Evolutionary conservation across 2,888 invertebrate genomes (phyloP).

Genomic region (Spilosoma lubricipeda): DNA sequence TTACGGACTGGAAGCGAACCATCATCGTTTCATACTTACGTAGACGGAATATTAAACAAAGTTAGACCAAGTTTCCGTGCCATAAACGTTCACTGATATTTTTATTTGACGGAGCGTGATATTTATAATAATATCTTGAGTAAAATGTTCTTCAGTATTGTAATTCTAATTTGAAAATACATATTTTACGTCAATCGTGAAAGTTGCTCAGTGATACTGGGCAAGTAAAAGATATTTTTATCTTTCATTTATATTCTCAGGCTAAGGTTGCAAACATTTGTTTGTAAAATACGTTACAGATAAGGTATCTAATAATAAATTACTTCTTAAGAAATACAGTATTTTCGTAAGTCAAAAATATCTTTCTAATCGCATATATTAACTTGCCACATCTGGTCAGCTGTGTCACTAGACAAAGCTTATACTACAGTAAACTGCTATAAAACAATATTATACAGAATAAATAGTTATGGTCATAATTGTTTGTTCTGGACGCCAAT

Average conservation of each 20-base stretch:
- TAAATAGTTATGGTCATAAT: no score
- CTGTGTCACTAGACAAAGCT: no score
- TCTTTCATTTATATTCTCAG: neutral
- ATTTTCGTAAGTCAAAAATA: no score
- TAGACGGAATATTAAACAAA: conserved; percentile 59
- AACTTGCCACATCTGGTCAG: no score
- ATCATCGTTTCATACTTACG: conserved; percentile 62
- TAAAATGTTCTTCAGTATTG: conserved; percentile 14
- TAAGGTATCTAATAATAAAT: neutral
- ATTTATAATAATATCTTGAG: conserved; percentile 21
- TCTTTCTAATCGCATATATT: neutral
- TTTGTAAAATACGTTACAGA: neutral
- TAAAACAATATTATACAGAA: no score
- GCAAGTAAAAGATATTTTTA: neutral
- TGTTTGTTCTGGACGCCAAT: no score
- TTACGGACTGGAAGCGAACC: conserved; percentile 53
- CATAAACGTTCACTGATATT: conserved; percentile 23
- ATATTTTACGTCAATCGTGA: conserved; percentile 2
- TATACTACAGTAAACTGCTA: no score
- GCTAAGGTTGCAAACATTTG: neutral
- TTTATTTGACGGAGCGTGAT: conserved; percentile 26
- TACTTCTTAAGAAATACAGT: no score
- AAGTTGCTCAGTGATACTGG: conserved; percentile 9
- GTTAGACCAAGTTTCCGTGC: conserved; percentile 36
- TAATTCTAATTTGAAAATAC: conserved; percentile 16